A percentile compares a stretch with the other conserved stretches of the same genome.
Evolutionary conservation across 37 sponge, comb jelly and placozoan genomes (phyloP).

Genomic region (Cladorhizidae sp.): DNA sequence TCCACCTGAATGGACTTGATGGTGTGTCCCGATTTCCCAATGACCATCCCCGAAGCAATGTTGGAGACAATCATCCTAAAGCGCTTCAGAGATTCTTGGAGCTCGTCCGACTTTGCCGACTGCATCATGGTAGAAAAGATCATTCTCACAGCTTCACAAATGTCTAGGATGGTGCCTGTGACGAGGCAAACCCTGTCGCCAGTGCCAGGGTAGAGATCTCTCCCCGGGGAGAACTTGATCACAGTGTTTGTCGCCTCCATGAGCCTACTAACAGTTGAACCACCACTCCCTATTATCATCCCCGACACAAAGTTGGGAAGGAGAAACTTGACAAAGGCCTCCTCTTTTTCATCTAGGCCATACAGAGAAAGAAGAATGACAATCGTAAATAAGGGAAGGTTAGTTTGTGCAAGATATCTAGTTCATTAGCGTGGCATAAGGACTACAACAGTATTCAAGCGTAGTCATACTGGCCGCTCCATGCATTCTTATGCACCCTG

Average conservation of each 20-base stretch:
- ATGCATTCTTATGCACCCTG: too few species aligned
- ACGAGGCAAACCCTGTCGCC: constrained; percentile 78
- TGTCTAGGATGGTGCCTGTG: constrained; percentile 51
- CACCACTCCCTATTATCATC: constrained; percentile 91
- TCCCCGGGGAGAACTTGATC: constrained; percentile 84
- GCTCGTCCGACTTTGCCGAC: constrained; percentile 17
- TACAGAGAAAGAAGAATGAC: too few species aligned
- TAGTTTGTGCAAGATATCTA: too few species aligned
- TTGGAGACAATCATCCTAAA: constrained; percentile 87
- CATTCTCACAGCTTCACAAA: constrained; percentile 32
- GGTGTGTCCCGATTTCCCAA: constrained; percentile 88
- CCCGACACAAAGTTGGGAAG: constrained; percentile 86
- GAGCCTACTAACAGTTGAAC: constrained; percentile 75
- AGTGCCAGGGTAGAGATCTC: constrained; percentile 85
- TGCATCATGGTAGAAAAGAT: constrained; percentile 49
- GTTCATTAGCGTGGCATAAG: too few species aligned
- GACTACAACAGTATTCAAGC: too few species aligned
- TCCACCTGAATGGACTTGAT: constrained; percentile 84
- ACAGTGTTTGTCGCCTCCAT: constrained; percentile 64
- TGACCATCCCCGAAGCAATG: constrained; percentile 90
- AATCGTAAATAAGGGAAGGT: too few species aligned
- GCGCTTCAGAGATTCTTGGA: constrained; percentile 31
- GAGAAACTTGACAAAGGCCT: constrained; percentile 85
- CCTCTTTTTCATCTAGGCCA: constrained; percentile 22
- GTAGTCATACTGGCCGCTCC: too few species aligned